Percentiles rank a stretch among this genome's conserved stretches.
Conservation (phyloP, 2,888 invertebrate genomes). For the Stenoptilia bipunctidactyla region DNA sequence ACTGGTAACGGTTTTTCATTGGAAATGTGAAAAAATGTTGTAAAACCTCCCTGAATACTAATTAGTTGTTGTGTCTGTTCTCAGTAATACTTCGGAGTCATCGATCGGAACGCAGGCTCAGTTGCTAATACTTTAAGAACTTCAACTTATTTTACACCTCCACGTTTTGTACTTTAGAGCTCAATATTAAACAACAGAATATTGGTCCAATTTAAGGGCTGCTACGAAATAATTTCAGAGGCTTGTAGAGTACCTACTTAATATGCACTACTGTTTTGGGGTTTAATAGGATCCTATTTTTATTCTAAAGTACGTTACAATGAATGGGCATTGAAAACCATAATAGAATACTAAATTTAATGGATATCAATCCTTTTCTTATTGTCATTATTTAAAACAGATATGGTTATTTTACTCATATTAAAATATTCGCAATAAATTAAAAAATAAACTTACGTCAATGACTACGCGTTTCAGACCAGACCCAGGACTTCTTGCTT, state of each 20-base stretch:
- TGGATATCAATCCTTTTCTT: no score
- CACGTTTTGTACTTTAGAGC: slow-evolving; percentile 2
- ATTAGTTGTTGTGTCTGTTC: slow-evolving; percentile 62
- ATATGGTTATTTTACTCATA: no score
- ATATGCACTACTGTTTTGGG: slow-evolving; percentile 48
- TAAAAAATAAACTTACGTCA: no score
- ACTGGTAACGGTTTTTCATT: slow-evolving; percentile 52
- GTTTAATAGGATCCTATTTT: slow-evolving; percentile 56
- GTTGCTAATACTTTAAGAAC: slow-evolving; percentile 53
- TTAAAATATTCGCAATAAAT: no score
- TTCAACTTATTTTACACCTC: slow-evolving; percentile 46
- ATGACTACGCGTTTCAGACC: no score
- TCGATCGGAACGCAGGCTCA: background rate
- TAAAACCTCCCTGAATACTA: slow-evolving; percentile 62
- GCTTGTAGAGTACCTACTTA: slow-evolving; percentile 28
- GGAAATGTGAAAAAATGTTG: slow-evolving; percentile 67
- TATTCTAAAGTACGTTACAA: slow-evolving; percentile 49
- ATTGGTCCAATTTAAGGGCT: background rate
- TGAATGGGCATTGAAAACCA: slow-evolving; percentile 34
- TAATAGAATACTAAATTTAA: slow-evolving; percentile 36
- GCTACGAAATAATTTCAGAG: background rate
- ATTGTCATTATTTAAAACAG: no score
- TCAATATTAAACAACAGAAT: background rate
- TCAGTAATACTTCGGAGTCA: slow-evolving; percentile 8
- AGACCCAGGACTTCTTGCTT: no score